phyloP scores from a whole-genome alignment of 2,113 vertebrate species.

The Emydocephalus ijimae region DNA sequence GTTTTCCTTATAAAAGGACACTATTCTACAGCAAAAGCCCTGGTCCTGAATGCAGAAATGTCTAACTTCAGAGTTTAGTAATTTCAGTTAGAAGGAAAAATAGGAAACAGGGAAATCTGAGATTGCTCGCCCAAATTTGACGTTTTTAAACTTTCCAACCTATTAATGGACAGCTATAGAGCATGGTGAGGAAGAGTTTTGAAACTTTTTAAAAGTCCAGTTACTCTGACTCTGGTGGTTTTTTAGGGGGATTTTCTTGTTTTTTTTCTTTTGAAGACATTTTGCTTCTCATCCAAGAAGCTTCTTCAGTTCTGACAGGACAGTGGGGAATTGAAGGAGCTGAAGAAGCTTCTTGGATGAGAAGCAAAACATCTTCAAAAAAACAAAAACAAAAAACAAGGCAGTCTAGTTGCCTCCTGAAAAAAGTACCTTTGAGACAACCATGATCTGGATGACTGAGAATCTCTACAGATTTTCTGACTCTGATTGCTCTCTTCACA shows the following conservation, averaged over 20 bases:
- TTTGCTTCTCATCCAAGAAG: neutral
- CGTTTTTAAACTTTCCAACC: too few species aligned
- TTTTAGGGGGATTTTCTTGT: too few species aligned
- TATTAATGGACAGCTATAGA: neutral
- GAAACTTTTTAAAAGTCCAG: neutral
- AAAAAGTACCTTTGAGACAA: too few species aligned
- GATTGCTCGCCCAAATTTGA: neutral
- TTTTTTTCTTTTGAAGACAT: too few species aligned
- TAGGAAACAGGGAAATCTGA: neutral
- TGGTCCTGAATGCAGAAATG: neutral
- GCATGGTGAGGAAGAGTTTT: neutral
- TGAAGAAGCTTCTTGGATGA: too few species aligned
- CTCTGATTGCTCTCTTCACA: neutral
- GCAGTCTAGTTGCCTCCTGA: too few species aligned
- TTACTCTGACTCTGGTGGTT: neutral
- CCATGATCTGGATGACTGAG: too few species aligned
- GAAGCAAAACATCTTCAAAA: too few species aligned
- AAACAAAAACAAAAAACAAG: too few species aligned
- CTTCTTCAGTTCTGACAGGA: too few species aligned
- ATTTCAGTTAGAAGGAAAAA: neutral
- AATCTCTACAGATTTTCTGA: neutral
- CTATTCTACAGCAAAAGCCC: neutral
- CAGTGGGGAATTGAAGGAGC: too few species aligned
- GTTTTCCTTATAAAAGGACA: neutral
- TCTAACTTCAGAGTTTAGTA: neutral